Conservation (phyloP, 53 echinoderm and acorn worm genomes). For the Antedon mediterranea region DNA sequence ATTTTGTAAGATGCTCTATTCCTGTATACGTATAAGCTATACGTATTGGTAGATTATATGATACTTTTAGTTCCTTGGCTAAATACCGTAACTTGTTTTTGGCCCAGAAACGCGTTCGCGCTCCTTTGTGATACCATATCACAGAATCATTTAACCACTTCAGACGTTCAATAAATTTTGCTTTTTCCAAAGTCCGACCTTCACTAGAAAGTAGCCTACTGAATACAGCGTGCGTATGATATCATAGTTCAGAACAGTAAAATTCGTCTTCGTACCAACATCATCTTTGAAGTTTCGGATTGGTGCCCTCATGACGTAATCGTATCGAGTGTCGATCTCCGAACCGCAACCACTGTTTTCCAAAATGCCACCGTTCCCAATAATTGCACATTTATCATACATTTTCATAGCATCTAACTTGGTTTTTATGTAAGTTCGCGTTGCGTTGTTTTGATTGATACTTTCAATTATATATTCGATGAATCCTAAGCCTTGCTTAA, state of each 20-base stretch:
- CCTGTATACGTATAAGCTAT: background rate
- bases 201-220: background rate
- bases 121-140: background rate
- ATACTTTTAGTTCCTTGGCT: background rate
- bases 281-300: background rate
- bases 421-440: background rate
- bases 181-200: background rate
- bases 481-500: background rate
- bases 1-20: background rate
- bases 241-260: background rate
- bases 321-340: background rate
- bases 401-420: background rate
- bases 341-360: background rate
- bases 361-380: background rate
- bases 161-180: background rate
- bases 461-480: background rate
- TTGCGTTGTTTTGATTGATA: background rate
- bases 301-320: background rate
- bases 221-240: background rate
- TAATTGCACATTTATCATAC: background rate
- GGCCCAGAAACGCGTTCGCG: background rate
- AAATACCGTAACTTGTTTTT: background rate
- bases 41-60: background rate
- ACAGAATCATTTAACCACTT: background rate
- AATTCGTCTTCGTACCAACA: background rate